Base-by-base conservation (phyloP, 2,888 invertebrate genomes). In the Terebella lapidaria region DNA sequence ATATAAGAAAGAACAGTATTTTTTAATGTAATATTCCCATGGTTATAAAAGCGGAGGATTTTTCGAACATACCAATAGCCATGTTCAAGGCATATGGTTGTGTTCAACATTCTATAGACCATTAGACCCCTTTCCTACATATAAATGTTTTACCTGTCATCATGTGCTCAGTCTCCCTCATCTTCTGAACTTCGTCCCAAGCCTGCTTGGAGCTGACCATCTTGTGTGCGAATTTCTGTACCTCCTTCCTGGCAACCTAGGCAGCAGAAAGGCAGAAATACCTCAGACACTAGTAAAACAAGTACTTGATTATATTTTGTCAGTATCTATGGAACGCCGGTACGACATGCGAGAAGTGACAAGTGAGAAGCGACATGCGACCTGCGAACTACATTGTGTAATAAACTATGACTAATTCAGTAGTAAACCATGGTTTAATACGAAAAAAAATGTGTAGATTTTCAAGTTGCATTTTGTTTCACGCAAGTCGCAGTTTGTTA, bases 151-250 rank as follows among this genome's bases (percentile, higher is more conserved):
- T 60, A 74, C 75, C 73, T 64, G 68, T 58, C 66, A 74, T 63
- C 64, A 68, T 70, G 27, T 74, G 70, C 15, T 72, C 71, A 24
- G 67, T 65, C 4, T 67, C 60, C 59, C 66, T 73, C 59, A 70
- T 67, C 18, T 63, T 55, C n/a, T 69, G 58, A 10, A 74, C 65
- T 57, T 76, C 76, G 4, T 70, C 72, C 76, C 76, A 77, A 0
- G 77, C 78, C 56, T 76, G 69, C 42, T 71, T 69, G 18, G 71
- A 63, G 10, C 74, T 72, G 28, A 74, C 58, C 62, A 73, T 66
- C 27, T 75, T 60, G 42, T 56, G 26, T 3, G 66, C 65, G 56
- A 65, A 66, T 58, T 55, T 62, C 28, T 57, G 20, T 29, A 65
- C 61, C 29, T 64, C 67, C 24, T 55, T 47, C 49, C 59, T 59